A percentile compares a stretch with the other conserved stretches of the same genome.
These are phyloP conservation scores for Hyalella azteca DNA, from an alignment of 2,888 invertebrate species.

Conservation along the genomic window DNA sequence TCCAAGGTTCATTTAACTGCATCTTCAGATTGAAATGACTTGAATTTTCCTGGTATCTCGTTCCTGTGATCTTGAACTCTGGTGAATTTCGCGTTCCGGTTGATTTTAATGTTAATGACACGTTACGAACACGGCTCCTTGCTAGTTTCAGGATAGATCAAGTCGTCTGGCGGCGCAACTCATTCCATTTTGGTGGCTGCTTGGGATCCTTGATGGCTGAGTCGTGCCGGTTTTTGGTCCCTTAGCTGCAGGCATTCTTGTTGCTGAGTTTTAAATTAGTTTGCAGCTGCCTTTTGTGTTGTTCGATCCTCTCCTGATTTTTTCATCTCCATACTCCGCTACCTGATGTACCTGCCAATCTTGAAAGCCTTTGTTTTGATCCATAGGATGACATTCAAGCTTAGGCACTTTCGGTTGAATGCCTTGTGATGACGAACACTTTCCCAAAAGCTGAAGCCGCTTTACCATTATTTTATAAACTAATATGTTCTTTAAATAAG, in stretches of 20 bases:
- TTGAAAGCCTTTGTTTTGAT: conserved; percentile 4
- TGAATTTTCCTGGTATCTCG: too few relatives aligned
- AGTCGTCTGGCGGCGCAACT: background rate
- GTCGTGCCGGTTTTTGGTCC: conserved; percentile 4
- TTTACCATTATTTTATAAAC: too few relatives aligned
- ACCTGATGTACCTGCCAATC: background rate
- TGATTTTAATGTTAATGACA: background rate
- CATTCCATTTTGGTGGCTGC: background rate
- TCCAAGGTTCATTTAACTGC: too few relatives aligned
- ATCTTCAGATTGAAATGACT: too few relatives aligned
- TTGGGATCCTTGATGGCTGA: background rate
- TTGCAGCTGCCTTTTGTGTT: conserved; percentile 9
- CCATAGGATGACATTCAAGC: background rate
- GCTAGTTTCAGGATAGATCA: background rate
- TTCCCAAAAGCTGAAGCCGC: too few relatives aligned
- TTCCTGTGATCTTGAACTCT: background rate
- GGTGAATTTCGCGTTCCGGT: background rate
- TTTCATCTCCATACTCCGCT: background rate
- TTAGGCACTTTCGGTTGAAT: background rate
- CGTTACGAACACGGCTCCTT: background rate
- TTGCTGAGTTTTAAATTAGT: conserved; percentile 24
- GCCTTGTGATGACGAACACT: too few relatives aligned
- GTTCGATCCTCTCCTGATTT: background rate
- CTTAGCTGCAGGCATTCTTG: conserved; percentile 12
- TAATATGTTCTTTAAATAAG: too few relatives aligned